Base-by-base conservation (phyloP, 2,797 vertebrate species). In the Pipistrellus kuhlii region DNA sequence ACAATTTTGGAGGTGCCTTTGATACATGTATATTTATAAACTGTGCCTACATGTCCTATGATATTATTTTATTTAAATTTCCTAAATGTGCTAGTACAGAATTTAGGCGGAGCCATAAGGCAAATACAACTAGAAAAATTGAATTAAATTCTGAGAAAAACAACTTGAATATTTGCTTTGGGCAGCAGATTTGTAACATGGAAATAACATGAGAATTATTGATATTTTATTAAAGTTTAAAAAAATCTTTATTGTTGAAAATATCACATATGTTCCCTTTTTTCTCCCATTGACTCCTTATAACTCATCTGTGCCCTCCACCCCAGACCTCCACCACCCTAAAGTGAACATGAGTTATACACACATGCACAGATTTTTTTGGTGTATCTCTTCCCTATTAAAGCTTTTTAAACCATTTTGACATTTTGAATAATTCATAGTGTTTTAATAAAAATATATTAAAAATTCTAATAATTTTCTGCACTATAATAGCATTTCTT, bases 401-500 rank as follows among this genome's bases (percentile, higher is more conserved):
- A 83, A 81, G 1, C 23, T 66, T 57, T 46, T 51, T 57, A 6
- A n/a, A 66, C 5, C 27, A 9, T 81, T 86, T 86, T 88, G n/a
- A 53, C 13, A 32, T 48, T 81, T 72, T 51, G 73, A 25, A 84
- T 2, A 66, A 48, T 18, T 51, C 5, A 1, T 59, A 85, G 69
- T 57, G 10, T 62, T 76, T 14, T 12, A 68, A 68, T 48, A 27
- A 68, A 86, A 32, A 0, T 1, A 30, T 21, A 21, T 81, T 8
- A 72, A n/a, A 89, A 85, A 53, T 81, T 14, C n/a, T 59, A 53
- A 46, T 66, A 30, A 86, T 93, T 93, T 90, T 75, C 13, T 75
- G 9, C 20, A n/a, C 6, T 20, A 20, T 78, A 59, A 78, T 20
- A 46, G 23, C 46, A n/a, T 41, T 14, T 46, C 18, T 46, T 21